These are phyloP conservation scores for Theropithecus gelada DNA, from an alignment of 2,113 vertebrate species.

Conservation along the genomic window DNA sequence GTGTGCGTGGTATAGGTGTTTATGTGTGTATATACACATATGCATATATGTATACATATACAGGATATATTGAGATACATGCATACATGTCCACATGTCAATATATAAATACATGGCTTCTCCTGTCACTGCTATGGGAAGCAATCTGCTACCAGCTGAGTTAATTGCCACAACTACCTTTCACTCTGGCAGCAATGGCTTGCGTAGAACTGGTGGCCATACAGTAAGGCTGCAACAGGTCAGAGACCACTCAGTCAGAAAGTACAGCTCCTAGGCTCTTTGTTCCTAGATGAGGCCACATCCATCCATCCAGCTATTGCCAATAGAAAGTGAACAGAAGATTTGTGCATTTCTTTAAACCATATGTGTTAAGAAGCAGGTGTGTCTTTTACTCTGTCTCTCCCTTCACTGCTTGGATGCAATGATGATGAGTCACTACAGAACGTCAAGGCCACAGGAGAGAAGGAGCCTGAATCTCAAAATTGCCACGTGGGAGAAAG, in stretches of 20 bases:
- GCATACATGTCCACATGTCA: neutral
- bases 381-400: neutral
- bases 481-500: neutral
- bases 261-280: accelerated
- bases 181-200: neutral
- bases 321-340: neutral
- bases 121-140: neutral
- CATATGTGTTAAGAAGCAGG: neutral
- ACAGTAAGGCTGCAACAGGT: accelerated
- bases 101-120: neutral
- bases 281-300: neutral
- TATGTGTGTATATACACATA: too few species aligned
- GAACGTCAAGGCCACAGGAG: neutral
- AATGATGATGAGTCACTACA: neutral
- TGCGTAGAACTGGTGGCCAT: neutral
- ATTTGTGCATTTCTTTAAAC: neutral
- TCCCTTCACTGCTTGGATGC: neutral
- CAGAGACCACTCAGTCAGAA: neutral
- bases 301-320: neutral
- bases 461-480: accelerated
- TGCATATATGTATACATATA: too few species aligned
- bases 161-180: neutral
- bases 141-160: too few species aligned
- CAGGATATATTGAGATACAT: neutral
- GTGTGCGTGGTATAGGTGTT: too few species aligned